A percentile compares a stretch with the other conserved stretches of the same genome.
phyloP scores from a whole-genome alignment of 92 coral and sea anemone species.

The Muricea muricata region DNA sequence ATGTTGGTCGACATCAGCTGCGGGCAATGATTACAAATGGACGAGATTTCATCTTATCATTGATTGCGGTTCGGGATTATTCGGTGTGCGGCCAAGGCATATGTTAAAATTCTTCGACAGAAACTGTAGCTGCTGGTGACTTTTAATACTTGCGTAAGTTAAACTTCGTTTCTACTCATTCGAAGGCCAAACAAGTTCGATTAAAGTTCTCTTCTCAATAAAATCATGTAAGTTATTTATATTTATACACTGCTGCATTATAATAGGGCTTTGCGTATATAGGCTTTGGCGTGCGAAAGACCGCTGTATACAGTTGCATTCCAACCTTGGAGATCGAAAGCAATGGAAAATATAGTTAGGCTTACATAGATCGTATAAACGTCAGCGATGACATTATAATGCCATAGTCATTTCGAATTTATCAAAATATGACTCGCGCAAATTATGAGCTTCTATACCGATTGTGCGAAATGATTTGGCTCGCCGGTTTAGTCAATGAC shows the following conservation, averaged over 20 bases:
- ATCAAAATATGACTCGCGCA: too few species aligned
- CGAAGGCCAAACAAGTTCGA: background rate
- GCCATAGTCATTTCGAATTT: too few species aligned
- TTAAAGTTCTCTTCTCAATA: background rate
- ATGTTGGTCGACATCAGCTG: conserved; percentile 18
- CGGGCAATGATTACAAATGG: conserved; percentile 2
- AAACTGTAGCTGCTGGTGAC: background rate
- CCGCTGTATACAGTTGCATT: too few species aligned
- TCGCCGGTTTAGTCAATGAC: too few species aligned
- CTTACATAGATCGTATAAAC: too few species aligned
- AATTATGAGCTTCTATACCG: too few species aligned
- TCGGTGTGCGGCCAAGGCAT: background rate
- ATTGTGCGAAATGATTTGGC: too few species aligned
- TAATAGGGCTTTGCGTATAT: too few species aligned
- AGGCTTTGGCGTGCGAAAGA: too few species aligned
- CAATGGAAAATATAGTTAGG: too few species aligned
- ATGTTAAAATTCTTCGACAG: background rate
- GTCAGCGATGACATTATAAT: too few species aligned
- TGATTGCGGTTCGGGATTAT: background rate
- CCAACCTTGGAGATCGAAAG: too few species aligned
- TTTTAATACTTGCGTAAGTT: conserved; percentile 8
- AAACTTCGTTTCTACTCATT: background rate
- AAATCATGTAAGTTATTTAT: background rate
- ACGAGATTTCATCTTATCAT: conserved; percentile 8
- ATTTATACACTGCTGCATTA: background rate